phyloP scores from a whole-genome alignment of 2,797 vertebrate genomes.

The Myotis myotis region DNA sequence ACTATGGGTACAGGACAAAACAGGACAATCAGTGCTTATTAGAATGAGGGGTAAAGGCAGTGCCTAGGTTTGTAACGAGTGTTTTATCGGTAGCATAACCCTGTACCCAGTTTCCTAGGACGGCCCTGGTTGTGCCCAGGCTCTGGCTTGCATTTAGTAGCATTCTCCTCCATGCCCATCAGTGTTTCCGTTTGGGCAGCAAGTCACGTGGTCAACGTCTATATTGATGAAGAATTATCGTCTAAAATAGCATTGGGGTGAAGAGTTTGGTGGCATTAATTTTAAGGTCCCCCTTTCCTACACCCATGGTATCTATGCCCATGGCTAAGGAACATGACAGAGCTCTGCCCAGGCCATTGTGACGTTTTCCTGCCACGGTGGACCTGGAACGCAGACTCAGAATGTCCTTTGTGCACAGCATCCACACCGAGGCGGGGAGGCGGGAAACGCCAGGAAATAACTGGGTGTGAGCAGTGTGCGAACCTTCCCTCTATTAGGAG shows the following conservation, averaged over 20 bases:
- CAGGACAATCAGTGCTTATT: neutral
- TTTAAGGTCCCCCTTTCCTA: neutral
- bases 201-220: neutral
- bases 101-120: fast-evolving
- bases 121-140: neutral
- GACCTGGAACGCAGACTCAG: too few species aligned
- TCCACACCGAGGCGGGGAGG: too few species aligned
- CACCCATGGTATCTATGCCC: neutral
- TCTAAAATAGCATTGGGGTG: neutral
- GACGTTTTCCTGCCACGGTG: too few species aligned
- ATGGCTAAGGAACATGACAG: neutral
- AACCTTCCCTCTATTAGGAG: too few species aligned
- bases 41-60: neutral
- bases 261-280: neutral
- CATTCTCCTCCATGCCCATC: neutral
- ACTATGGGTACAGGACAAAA: neutral
- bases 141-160: neutral
- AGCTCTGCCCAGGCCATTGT: neutral
- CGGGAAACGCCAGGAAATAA: too few species aligned
- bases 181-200: neutral
- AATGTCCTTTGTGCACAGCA: too few species aligned
- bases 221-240: neutral
- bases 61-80: neutral
- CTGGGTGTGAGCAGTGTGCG: too few species aligned
- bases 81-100: neutral